Evolutionary conservation across 1,140 invertebrate genomes (phyloP), one percentile per base, ranked within the genome.

Genomic region (Bombus huntii): DNA sequence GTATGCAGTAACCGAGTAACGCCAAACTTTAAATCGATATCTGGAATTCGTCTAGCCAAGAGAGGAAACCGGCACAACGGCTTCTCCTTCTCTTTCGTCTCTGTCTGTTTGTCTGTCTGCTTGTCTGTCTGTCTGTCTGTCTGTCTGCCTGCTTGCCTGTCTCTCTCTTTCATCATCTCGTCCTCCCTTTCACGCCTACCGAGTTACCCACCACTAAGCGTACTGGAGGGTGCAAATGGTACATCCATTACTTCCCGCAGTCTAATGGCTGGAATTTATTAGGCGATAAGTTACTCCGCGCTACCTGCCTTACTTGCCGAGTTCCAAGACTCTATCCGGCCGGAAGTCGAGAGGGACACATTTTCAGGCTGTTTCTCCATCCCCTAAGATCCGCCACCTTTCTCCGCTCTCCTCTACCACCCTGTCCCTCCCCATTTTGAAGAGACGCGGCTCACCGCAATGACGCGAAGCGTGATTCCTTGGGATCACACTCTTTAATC

Each of bases 251-350:
- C 89, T 93, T 91, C 92, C 92, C 86, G 81, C 90, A 92, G 89
- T 93, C 89, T 93, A 93, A 93, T 93, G 91, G 92, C 88, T 89
- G 87, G 91, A 92, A 93, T 93, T 93, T 93, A 93, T 92, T 93
- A 90, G 93, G 87, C 91, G 90, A 92, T 93, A 93, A 93, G 92
- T 93, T 93, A 92, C 88, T 92, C 90, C 83, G 77, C 81, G 77
- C 88, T 83, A 91, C 81, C 87, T 82, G 87, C 85, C 83, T 84
- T 88, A 90, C 92, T 91, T 83, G 88, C 84, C 78, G 89, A 92
- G 89, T 90, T 92, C 90, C 86, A 83, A 73, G 87, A 83, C 86
- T 89, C 88, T 83, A 87, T 88, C 77, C 85, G 81, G 44, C 83
- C 78, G 89, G 90, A 92, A 91, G 84, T 73, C 84, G 85, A 83